Evolutionary conservation across 2,113 vertebrate species (phyloP), one percentile per base, ranked within the genome.

Genomic region (Seriola dumerili): DNA sequence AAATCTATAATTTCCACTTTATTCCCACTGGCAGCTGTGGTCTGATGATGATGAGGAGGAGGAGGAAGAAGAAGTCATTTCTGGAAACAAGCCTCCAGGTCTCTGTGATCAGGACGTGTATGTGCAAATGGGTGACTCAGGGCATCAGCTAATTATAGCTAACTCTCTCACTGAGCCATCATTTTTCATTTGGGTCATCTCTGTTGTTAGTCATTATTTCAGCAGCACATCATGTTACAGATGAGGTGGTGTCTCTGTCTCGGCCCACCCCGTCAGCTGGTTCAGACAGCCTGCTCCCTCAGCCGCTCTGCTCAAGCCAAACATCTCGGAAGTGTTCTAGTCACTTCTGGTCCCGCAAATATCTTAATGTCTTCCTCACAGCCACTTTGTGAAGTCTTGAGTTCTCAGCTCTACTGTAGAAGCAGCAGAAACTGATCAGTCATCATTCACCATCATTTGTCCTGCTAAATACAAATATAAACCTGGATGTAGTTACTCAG

Each of bases 1-100:
- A 50, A 59, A 46, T 55, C 71, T 69, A 48, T 69, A 32, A 69
- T 59, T 34, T 85, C 62, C 48, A 0, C 72, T 19, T 42, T 48
- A 74, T 70, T 83, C 76, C 63, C 38, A 57, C 19, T 11, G 36
- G 67, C 44, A 1, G 6, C 57, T 72, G 44, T 74, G 72, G 46
- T 44, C 72, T 77, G 44, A 42, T 59, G 23, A 78, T 63, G 50
- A 50, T 57, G 54, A 67, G 44, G 48, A 5, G 19, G 48, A 50
- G 4, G 48, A 59, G 14, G 48, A 64, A 11, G 69, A 73, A 4
- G 73, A 61, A 63, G 44, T 73, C 1, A 62, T 77, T 54, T 69
- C 44, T 71, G 70, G 57, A 71, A 84, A 52, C 71, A 55, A 54
- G 71, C 62, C 54, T 79, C n/a, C 70, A 59, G 64, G 58, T 80